These are phyloP conservation scores for Phalloptychus januarius DNA, from an alignment of 2,797 vertebrate genomes.

Conservation along the genomic window DNA sequence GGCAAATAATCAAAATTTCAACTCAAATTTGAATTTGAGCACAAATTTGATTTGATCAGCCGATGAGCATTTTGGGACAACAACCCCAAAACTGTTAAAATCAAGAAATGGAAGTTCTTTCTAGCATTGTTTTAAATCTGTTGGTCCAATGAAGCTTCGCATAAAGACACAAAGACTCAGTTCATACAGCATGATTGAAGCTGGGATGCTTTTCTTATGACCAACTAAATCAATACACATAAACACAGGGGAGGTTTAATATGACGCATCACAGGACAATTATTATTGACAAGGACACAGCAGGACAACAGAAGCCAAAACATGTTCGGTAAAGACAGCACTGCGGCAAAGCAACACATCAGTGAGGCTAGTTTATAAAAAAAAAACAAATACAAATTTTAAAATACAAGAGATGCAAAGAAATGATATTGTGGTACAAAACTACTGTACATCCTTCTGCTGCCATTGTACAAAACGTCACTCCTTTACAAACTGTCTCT, in stretches of 20 bases:
- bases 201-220: too few relatives aligned
- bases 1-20: too few relatives aligned
- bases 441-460: constrained; percentile 7
- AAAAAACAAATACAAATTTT: neutral
- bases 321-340: neutral
- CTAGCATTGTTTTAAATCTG: too few relatives aligned
- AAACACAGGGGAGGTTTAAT: neutral
- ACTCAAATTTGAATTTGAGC: too few relatives aligned
- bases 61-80: too few relatives aligned
- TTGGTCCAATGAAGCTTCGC: too few relatives aligned
- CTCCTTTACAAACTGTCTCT: neutral
- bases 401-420: neutral
- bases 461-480: neutral
- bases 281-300: neutral
- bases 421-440: constrained; percentile 2
- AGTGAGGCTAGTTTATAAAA: neutral
- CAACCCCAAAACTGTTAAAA: too few relatives aligned
- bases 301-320: neutral
- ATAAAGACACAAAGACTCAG: too few relatives aligned
- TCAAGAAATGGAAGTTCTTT: too few relatives aligned
- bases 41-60: too few relatives aligned
- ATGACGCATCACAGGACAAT: neutral
- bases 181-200: too few relatives aligned
- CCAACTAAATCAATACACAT: neutral
- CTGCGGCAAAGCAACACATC: neutral